phyloP scores from a whole-genome alignment of 1,140 invertebrate species.

The Heliconius hermathena region DNA sequence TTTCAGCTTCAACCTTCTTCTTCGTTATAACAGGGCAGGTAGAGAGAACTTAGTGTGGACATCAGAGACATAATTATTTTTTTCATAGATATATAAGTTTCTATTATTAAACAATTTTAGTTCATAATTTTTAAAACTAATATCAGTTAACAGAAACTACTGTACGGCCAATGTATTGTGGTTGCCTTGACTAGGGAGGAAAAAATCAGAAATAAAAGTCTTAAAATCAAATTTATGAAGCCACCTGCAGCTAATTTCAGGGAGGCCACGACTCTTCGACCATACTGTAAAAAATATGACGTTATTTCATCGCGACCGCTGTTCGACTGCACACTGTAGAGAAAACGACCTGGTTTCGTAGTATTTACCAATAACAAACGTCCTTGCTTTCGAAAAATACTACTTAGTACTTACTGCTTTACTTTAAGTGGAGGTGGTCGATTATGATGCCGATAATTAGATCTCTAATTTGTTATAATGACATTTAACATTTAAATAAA shows the following conservation, averaged over 20 bases:
- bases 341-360: constrained; percentile 54
- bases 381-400: constrained; percentile 63
- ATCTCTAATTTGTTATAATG: background rate
- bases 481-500: background rate
- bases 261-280: background rate
- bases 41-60: too few species aligned
- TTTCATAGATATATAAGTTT: too few species aligned
- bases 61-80: too few species aligned
- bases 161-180: too few species aligned
- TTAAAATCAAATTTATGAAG: too few species aligned
- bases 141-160: background rate
- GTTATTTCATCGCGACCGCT: constrained; percentile 24
- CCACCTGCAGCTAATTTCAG: too few species aligned
- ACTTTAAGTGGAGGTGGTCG: background rate
- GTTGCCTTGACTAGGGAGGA: too few species aligned
- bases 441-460: background rate
- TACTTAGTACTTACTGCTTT: background rate
- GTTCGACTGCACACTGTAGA: constrained; percentile 34
- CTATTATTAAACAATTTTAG: too few species aligned
- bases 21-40: too few species aligned
- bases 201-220: too few species aligned
- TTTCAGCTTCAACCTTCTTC: too few species aligned
- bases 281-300: constrained; percentile 4
- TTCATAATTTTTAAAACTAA: background rate
- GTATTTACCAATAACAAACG: constrained; percentile 51